Evolutionary conservation across 2,797 vertebrate genomes (phyloP).

Genomic region (Synanceia verrucosa): DNA sequence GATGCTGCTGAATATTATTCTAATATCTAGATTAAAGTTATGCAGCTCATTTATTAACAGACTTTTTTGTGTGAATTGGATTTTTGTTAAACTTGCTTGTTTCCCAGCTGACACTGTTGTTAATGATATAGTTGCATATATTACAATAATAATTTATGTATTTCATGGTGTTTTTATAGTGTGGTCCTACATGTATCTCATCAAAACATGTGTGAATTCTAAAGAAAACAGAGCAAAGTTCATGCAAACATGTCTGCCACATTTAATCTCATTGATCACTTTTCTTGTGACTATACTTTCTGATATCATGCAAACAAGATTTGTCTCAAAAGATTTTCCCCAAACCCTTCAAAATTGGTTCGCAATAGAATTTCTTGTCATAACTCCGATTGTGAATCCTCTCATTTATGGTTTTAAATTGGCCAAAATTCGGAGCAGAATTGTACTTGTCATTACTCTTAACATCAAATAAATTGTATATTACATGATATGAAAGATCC

Average conservation of each 20-base stretch:
- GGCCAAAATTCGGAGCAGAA: slow-evolving; percentile 33
- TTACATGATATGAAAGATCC: no score
- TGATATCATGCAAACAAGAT: slow-evolving; percentile 5
- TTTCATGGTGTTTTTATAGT: slow-evolving; percentile 21
- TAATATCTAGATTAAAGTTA: slow-evolving; percentile 36
- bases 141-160: slow-evolving; percentile 13
- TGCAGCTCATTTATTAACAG: slow-evolving; percentile 38
- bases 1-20: background rate
- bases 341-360: slow-evolving; percentile 23
- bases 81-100: slow-evolving; percentile 51
- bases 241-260: slow-evolving; percentile 65
- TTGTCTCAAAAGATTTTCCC: background rate
- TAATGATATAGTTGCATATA: slow-evolving; percentile 10
- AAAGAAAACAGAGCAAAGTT: slow-evolving; percentile 52
- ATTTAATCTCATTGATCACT: slow-evolving; percentile 33
- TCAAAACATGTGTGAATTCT: slow-evolving; percentile 45
- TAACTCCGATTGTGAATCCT: slow-evolving; percentile 58
- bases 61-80: slow-evolving; percentile 42
- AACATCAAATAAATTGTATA: no score
- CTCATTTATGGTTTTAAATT: slow-evolving; percentile 62
- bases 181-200: slow-evolving; percentile 47
- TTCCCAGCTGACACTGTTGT: slow-evolving; percentile 4
- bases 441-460: no score
- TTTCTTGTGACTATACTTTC: slow-evolving; percentile 8
- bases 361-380: slow-evolving; percentile 44